Conservation (phyloP, 2,797 vertebrate genomes). For the Coccyzus lansbergi region DNA sequence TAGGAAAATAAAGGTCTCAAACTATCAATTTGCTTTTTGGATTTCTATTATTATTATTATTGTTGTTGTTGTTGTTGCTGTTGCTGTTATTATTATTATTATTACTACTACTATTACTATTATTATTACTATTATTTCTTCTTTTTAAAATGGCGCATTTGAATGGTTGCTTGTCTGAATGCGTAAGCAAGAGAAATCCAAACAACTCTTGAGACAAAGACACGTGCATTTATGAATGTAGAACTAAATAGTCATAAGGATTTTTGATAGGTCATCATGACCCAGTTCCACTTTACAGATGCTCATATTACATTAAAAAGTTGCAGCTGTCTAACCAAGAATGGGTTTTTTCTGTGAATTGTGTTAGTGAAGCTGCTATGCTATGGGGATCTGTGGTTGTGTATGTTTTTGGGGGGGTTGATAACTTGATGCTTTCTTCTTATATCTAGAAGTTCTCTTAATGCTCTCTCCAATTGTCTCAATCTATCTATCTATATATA, state of each 20-base stretch:
- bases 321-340: neutral
- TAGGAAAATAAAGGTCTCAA: too few relatives aligned
- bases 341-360: neutral
- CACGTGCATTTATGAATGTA: rapidly evolving
- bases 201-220: neutral
- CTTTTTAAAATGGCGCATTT: neutral
- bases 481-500: neutral
- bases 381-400: neutral
- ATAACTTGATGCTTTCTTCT: neutral
- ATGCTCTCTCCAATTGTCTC: neutral
- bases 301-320: neutral
- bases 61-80: too few relatives aligned
- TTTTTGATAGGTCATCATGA: neutral
- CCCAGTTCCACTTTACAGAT: neutral
- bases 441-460: neutral
- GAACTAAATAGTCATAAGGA: neutral
- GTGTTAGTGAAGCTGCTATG: neutral
- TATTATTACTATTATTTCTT: too few relatives aligned
- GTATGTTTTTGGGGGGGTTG: neutral
- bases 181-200: neutral
- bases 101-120: too few relatives aligned
- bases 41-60: too few relatives aligned
- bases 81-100: too few relatives aligned
- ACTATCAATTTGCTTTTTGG: too few relatives aligned
- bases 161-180: neutral